A percentile compares a stretch with the other conserved stretches of the same genome.
These are phyloP conservation scores for Vicugna pacos DNA, from an alignment of 2,113 vertebrate genomes.

Conservation along the genomic window DNA sequence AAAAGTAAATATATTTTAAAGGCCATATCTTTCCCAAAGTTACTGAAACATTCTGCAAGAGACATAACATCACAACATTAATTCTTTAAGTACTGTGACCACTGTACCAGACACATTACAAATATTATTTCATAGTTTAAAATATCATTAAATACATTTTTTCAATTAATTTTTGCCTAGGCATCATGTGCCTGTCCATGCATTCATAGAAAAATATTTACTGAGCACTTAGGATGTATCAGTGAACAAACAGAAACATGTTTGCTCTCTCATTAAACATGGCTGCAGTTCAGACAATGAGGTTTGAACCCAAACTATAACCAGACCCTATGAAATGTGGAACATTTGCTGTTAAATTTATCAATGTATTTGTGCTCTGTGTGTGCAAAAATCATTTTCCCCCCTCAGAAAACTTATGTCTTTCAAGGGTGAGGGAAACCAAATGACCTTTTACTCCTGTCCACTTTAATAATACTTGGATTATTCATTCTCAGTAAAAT, in stretches of 20 bases:
- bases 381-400: background rate
- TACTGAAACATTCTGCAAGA: background rate
- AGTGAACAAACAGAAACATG: background rate
- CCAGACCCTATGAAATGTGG: background rate
- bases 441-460: slow-evolving; percentile 62
- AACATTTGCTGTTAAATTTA: slow-evolving; percentile 14
- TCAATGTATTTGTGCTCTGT: background rate
- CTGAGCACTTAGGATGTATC: background rate
- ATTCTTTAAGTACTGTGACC: background rate
- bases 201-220: slow-evolving; percentile 15
- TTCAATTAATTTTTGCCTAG: background rate
- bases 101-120: background rate
- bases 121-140: slow-evolving; percentile 2
- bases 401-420: background rate
- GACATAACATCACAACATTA: background rate
- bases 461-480: slow-evolving; percentile 40
- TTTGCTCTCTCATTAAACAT: background rate
- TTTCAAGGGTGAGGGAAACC: background rate
- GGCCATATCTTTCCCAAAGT: background rate
- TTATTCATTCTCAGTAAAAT: slow-evolving; percentile 41
- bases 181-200: background rate
- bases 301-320: background rate
- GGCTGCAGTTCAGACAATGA: background rate
- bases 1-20: slow-evolving; percentile 57
- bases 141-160: background rate